Conservation (phyloP, 2,797 vertebrate species). For the Urophycis tenuis region DNA sequence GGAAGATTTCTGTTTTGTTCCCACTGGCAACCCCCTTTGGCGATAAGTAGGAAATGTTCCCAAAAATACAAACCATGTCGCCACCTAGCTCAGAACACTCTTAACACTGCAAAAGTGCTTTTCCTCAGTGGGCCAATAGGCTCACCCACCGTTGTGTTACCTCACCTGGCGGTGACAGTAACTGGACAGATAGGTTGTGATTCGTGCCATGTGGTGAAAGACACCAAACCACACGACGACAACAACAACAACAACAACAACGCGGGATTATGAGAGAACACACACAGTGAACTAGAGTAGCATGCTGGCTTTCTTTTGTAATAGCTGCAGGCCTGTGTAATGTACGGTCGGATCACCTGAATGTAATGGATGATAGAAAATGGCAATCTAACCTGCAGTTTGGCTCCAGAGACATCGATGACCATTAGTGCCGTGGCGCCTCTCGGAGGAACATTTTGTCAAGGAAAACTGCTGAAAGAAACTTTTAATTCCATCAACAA, state of each 20-base stretch:
- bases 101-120: too few species aligned
- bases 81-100: too few species aligned
- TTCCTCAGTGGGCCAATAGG: too few species aligned
- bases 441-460: slow-evolving; percentile 32
- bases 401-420: background rate
- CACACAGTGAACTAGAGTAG: background rate
- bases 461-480: slow-evolving; percentile 7
- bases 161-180: background rate
- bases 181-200: too few species aligned
- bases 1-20: too few species aligned
- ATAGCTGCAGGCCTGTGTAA: background rate
- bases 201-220: too few species aligned
- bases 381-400: background rate
- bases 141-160: too few species aligned
- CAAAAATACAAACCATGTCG: too few species aligned
- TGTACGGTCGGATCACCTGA: background rate
- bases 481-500: slow-evolving; percentile 3
- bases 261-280: background rate
- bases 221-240: too few species aligned
- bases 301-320: background rate
- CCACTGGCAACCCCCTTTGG: too few species aligned
- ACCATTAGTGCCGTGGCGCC: slow-evolving; percentile 6
- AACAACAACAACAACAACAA: too few species aligned
- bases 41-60: too few species aligned
- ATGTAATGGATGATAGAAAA: background rate